Evolutionary conservation across 2,888 invertebrate genomes (phyloP), one percentile per base, ranked within the genome.

Genomic region (Tetropium fuscum): DNA sequence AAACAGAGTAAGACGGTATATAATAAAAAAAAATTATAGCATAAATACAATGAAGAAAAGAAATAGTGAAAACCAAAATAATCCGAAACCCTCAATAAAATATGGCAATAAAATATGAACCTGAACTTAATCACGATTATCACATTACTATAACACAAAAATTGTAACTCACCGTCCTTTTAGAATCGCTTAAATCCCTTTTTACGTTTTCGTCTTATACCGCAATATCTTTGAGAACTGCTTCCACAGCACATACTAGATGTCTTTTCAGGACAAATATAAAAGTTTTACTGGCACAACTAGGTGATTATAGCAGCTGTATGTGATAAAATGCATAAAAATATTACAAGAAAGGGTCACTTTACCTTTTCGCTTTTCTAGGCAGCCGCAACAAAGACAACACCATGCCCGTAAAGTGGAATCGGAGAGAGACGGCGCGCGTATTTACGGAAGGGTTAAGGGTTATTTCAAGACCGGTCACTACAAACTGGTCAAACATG

Each of bases 401-500:
- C 56, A 30, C 43, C 34, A 56, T 32, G 36, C 10, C 16, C 2
- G 2, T 2, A 13, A 4, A 10, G n/a, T 27, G 5, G 2, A 2
- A 34, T 34, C 47, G 36, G 41, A 60, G 49, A 57, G 47, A 53
- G 64, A 61, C 38, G 34, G 60, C 38, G 58, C n/a, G 47, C 41
- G 53, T 66, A 68, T 65, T 64, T 65, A 55, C 61, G 56, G 56
- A 60, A 63, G 57, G 64, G 67, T 61, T 61, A 57, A 59, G 64
- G 72, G 71, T 69, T 66, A 66, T 63, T 64, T 43, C 22, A 64
- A 65, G 63, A 67, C 67, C 66, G 69, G 66, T 67, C 66, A 69
- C 57, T 63, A 47, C 48, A 68, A 73, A 81, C 81, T 81, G 81
- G 81, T 80, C 81, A 81, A 81, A 81, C 81, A 69, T 71, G 80